Conservation (phyloP, 2,888 invertebrate species). For the Eumacrocentrus americanus region DNA sequence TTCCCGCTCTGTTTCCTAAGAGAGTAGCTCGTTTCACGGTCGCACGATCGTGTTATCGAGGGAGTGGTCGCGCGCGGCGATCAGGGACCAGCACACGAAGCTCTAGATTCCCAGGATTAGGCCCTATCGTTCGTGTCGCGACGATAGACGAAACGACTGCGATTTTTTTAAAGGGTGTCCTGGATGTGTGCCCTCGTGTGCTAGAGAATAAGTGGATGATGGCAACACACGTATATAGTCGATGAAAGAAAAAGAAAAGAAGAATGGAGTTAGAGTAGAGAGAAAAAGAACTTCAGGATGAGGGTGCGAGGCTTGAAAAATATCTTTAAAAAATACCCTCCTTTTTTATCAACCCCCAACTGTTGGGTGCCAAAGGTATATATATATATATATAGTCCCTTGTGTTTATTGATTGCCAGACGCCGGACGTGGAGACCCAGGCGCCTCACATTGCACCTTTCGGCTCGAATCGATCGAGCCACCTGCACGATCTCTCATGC, state of each 20-base stretch:
- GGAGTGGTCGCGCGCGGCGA: slow-evolving; percentile 18
- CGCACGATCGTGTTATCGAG: slow-evolving; percentile 48
- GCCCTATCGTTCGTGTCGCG: slow-evolving; percentile 10
- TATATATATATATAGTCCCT: neutral
- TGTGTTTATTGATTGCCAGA: neutral
- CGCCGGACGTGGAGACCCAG: neutral
- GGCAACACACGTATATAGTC: neutral
- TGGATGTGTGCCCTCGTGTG: too few species aligned
- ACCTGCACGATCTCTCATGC: slow-evolving; percentile 8
- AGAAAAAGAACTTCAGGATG: neutral
- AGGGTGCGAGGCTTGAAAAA: neutral
- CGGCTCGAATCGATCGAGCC: neutral
- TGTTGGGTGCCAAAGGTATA: neutral
- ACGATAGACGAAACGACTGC: neutral
- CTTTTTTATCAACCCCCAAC: neutral
- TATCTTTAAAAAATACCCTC: neutral
- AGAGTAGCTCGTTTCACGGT: slow-evolving; percentile 51
- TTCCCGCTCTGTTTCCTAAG: slow-evolving; percentile 40
- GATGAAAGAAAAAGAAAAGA: neutral
- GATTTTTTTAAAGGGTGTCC: neutral
- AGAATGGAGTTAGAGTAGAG: neutral
- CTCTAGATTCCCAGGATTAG: slow-evolving; percentile 13
- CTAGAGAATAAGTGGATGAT: neutral
- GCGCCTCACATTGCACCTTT: neutral
- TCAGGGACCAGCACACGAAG: slow-evolving; percentile 4